Evolutionary conservation across 1,140 invertebrate species (phyloP).

Genomic region (Calliphora vicina): DNA sequence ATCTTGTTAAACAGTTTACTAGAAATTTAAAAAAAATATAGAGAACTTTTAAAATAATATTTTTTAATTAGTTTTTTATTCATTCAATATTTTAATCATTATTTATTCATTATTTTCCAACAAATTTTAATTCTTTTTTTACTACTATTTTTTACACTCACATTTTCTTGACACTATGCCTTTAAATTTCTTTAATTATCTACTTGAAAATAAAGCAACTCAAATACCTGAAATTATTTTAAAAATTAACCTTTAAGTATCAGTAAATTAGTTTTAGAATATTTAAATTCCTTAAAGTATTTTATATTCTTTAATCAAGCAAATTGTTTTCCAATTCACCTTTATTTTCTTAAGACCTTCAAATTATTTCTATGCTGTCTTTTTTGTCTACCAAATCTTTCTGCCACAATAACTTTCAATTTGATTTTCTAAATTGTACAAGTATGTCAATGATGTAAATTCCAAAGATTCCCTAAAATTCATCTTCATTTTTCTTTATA

Average conservation of each 20-base stretch:
- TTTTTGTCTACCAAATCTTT: background rate
- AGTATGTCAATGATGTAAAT: background rate
- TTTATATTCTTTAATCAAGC: background rate
- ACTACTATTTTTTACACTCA: too few relatives aligned
- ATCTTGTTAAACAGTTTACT: too few relatives aligned
- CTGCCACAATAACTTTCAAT: constrained; percentile 2
- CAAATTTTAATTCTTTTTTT: too few relatives aligned
- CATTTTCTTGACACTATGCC: too few relatives aligned
- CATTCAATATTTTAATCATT: too few relatives aligned
- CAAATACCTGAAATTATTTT: too few relatives aligned
- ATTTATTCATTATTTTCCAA: too few relatives aligned
- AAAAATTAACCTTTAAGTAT: background rate
- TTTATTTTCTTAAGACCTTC: background rate
- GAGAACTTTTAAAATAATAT: too few relatives aligned
- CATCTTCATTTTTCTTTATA: background rate
- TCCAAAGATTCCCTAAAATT: constrained; percentile 1
- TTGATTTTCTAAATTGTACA: background rate
- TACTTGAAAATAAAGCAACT: too few relatives aligned
- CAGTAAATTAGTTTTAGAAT: background rate
- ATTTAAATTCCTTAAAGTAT: background rate
- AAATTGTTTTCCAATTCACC: background rate
- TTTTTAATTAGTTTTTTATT: too few relatives aligned
- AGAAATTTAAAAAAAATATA: too few relatives aligned
- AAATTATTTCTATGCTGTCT: background rate
- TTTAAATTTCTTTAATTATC: too few relatives aligned